Conservation (phyloP, 1,140 invertebrate species). For the Ylistrum balloti region DNA sequence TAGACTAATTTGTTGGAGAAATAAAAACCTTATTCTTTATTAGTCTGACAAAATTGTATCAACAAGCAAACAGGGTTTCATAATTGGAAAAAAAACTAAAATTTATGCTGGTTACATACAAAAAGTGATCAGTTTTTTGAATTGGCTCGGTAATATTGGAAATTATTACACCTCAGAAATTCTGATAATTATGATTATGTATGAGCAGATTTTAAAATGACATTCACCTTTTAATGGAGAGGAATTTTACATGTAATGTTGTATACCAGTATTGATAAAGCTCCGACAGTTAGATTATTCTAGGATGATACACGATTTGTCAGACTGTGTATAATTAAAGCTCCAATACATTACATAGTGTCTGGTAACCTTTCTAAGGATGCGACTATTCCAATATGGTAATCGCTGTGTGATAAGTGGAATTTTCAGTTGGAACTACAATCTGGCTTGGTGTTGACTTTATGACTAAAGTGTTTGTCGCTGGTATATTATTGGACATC, state of each 20-base stretch:
- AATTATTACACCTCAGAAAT: not conserved
- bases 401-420: not conserved
- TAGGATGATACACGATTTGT: not conserved
- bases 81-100: not conserved
- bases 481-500: too few species aligned
- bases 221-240: not conserved
- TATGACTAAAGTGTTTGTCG: not conserved
- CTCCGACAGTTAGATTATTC: not conserved
- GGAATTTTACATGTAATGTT: not conserved
- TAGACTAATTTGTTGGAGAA: not conserved
- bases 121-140: not conserved
- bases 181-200: not conserved
- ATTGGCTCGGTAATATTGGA: too few species aligned
- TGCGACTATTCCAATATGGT: not conserved
- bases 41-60: not conserved
- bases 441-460: not conserved
- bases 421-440: not conserved
- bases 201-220: not conserved
- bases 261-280: not conserved
- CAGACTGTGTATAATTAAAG: conserved; percentile 9
- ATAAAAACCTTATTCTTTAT: not conserved
- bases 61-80: not conserved
- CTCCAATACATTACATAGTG: not conserved
- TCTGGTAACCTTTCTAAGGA: not conserved
- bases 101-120: not conserved